Evolutionary conservation across 2,113 vertebrate species (phyloP), one percentile per base, ranked within the genome.

Genomic region (Illadopsis cleaveri): DNA sequence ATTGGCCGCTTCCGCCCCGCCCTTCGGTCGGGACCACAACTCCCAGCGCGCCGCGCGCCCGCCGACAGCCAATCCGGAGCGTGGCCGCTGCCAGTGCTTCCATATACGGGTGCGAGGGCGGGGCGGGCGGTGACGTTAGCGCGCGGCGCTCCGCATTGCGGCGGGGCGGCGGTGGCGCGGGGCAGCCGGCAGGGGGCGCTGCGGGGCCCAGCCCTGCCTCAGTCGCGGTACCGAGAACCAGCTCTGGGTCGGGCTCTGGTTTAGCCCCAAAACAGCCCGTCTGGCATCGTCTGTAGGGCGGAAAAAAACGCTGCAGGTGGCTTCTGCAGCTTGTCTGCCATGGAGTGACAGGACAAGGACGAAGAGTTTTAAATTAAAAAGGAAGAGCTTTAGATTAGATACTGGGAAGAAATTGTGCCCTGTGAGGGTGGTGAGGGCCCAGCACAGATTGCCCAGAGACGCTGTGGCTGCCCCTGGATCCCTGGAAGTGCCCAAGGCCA

Each of bases 181-280:
- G 6, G 30, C 10, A n/a, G 47, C 23, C 54, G 73, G 5, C 30
- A 61, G 69, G 85, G 75, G 57, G 80, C 80, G 80, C 62, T 33
- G 57, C 5, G 33, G 19, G 6, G 23, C 17, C 2, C 21, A 5
- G 10, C 16, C 4, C 2, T 2, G 20, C 28, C 12, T 81, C 42
- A 25, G 51, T 0, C 5, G 0, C 3, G 33, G 40, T 7, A 0
- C 9, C n/a, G 58, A 0, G n/a, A 6, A 0, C 6, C 10, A 8
- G 3, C 10, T 15, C 2, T 15, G 14, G 13, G 5, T 5, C 6
- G 4, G 25, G 0, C 2, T 13, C 4, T 0, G 8, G 2, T 5
- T 38, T 22, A 33, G 8, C 51, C 23, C 23, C 33, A 0, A 5
- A 19, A 4, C 1, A 4, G 12, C 4, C 12, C 5, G 0, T 22